Conservation (phyloP, 2,797 vertebrate species). For the Bryconaethiops microstoma region DNA sequence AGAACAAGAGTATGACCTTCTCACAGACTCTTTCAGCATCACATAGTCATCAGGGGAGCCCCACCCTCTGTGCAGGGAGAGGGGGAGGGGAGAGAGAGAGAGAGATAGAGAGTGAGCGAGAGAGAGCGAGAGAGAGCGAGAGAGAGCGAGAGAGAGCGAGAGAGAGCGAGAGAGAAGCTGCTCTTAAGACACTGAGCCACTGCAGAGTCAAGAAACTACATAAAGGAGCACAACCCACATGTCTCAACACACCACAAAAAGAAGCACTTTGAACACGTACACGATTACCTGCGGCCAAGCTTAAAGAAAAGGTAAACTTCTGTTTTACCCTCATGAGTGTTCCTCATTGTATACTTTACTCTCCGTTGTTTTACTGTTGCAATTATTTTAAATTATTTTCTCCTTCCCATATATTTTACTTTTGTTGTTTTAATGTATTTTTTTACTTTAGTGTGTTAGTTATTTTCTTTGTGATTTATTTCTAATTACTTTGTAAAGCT, state of each 20-base stretch:
- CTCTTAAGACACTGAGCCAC: conserved; percentile 55
- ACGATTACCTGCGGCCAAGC: not conserved
- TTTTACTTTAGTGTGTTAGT: too few relatives aligned
- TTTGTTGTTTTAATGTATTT: too few relatives aligned
- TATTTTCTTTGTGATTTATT: too few relatives aligned
- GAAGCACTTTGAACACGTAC: not conserved
- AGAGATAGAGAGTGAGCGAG: not conserved
- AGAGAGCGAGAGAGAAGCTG: conserved; percentile 33
- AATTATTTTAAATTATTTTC: not conserved
- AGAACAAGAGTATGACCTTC: conserved; percentile 69
- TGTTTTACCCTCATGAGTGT: not conserved
- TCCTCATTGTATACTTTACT: not conserved
- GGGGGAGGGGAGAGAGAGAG: conserved; percentile 60
- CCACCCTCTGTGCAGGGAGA: conserved; percentile 65
- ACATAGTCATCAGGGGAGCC: conserved; percentile 60
- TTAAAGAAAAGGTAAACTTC: not conserved
- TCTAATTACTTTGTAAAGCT: too few relatives aligned
- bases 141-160: conserved; percentile 57
- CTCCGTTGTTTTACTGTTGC: not conserved
- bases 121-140: conserved; percentile 44
- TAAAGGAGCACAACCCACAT: not conserved
- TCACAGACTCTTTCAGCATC: conserved; percentile 62
- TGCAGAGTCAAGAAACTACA: conserved; percentile 36
- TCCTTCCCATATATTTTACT: too few relatives aligned
- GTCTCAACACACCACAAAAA: not conserved